phyloP scores from a whole-genome alignment of 37 sponge, comb jelly and placozoan genomes.

The Spongilla lacustris region DNA sequence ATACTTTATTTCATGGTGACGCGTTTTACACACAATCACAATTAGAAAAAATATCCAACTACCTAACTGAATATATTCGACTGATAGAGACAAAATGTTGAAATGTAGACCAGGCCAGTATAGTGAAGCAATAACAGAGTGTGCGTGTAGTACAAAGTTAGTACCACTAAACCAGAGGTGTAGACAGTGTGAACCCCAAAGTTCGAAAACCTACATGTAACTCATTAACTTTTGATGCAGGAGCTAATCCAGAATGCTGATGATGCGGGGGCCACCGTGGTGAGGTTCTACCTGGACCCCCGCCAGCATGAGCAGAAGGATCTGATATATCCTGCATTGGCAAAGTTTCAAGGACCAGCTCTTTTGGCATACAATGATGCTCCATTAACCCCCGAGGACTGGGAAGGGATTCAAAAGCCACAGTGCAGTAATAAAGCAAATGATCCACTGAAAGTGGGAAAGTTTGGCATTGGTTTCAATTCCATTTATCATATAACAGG shows the following conservation, averaged over 20 bases:
- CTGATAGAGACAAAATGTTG: too few species aligned
- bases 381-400: slow-evolving; percentile 9
- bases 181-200: too few species aligned
- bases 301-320: slow-evolving; percentile 2
- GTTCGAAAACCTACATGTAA: too few species aligned
- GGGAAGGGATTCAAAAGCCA: slow-evolving; percentile 23
- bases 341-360: slow-evolving; percentile 12
- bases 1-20: too few species aligned
- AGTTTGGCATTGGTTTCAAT: slow-evolving; percentile 42
- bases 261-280: slow-evolving; percentile 47
- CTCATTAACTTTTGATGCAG: neutral
- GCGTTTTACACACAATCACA: too few species aligned
- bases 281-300: slow-evolving; percentile 39
- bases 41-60: too few species aligned
- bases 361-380: slow-evolving; percentile 48
- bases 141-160: too few species aligned
- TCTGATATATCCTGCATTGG: neutral
- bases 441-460: slow-evolving; percentile 38
- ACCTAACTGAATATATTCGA: too few species aligned
- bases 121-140: too few species aligned
- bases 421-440: slow-evolving; percentile 20
- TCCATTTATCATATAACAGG: slow-evolving; percentile 54
- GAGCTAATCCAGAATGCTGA: slow-evolving; percentile 65
- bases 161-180: too few species aligned
- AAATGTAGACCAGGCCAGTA: too few species aligned